Base-by-base conservation (phyloP, 2,888 invertebrate genomes). In the Macrosiphum euphorbiae region DNA sequence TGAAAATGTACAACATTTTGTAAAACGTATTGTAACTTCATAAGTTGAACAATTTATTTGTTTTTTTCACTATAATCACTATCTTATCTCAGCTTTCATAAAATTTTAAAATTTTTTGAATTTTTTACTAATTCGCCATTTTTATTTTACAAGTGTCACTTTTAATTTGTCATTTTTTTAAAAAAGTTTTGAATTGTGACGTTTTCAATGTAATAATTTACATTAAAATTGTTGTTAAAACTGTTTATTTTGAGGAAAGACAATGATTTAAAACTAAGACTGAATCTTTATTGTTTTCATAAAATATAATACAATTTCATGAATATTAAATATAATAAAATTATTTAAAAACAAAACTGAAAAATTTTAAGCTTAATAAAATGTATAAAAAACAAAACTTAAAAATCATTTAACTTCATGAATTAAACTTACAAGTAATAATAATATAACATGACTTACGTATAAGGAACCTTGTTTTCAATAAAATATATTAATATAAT, bases 391-490 rank as follows among this genome's bases (percentile, higher is more conserved):
- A 88, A 88, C 88, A 88, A 88, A 90, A 90, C 90, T 90, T n/a
- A 90, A 90, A 78, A 78, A 78, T 90, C 50, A 90, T 90, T 50
- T 3, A 78, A 90, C 90, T 47, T 78, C 26, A 78, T 50, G 26
- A 90, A 90, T 90, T 78, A 67, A 78, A 78, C n/a, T 78, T 78
- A 61, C 58, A 55, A 24, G 55, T 88, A 78, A 90, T 90, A 90
- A 90, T 90, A 90, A 50, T 26, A 78, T 78, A 78, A 50, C 20
- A 50, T 47, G 67, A 90, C 89, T 89, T 89, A 67, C 0, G 44
- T 90, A 90, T 90, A 90, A 50, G 90, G 90, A 90, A 90, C 90
- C 50, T 90, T 90, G 78, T 78, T 78, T 78, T 90, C 67, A 90
- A 44, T 44, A 52, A 5, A 47, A n/a, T n/a, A n/a, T n/a, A n/a